phyloP scores from a whole-genome alignment of 2,113 vertebrate genomes.

The Ictalurus furcatus region DNA sequence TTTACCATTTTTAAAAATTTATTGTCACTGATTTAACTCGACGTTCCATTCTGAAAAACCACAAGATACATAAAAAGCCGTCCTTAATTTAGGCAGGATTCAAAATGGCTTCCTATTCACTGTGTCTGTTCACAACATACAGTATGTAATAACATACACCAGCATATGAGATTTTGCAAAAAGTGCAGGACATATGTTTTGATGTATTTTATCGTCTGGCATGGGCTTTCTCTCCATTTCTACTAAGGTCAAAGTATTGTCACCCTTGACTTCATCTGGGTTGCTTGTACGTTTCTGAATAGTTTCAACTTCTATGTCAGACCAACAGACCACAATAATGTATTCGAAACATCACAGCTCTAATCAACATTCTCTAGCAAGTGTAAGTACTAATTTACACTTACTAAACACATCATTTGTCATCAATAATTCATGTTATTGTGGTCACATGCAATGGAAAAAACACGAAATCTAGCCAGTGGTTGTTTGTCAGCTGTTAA shows the following conservation, averaged over 20 bases:
- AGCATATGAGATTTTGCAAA: neutral
- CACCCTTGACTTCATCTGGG: neutral
- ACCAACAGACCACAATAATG: neutral
- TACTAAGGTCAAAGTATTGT: neutral
- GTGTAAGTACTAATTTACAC: constrained; percentile 5
- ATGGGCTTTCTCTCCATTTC: neutral
- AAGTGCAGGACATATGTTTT: neutral
- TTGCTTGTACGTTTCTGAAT: neutral
- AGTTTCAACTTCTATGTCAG: neutral
- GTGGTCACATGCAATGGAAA: neutral
- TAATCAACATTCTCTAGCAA: neutral
- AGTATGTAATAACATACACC: neutral
- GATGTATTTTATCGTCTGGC: neutral
- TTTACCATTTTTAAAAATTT: neutral
- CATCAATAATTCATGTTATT: constrained; percentile 14
- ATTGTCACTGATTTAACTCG: neutral
- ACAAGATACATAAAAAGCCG: neutral
- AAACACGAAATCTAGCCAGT: neutral
- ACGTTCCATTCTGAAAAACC: neutral
- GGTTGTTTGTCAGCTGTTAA: neutral
- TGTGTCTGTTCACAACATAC: neutral
- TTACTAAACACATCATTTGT: constrained; percentile 2
- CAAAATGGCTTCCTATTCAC: neutral
- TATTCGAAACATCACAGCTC: neutral
- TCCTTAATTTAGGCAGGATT: neutral